phyloP scores from a whole-genome alignment of 2,888 invertebrate genomes.

The Sesia apiformis region DNA sequence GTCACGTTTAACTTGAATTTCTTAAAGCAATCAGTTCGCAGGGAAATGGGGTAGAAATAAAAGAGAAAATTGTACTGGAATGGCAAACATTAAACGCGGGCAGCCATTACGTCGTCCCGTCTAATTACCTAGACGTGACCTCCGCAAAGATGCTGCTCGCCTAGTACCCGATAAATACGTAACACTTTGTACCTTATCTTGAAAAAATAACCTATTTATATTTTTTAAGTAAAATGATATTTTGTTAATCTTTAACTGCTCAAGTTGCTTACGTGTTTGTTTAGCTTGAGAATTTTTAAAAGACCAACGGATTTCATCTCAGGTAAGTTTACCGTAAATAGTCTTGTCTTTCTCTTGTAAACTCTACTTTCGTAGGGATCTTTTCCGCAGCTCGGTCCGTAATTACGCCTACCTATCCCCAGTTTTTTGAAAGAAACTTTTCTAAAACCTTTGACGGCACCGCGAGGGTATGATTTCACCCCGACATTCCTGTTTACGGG shows the following conservation, averaged over 20 bases:
- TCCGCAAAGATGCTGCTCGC: constrained; percentile 5
- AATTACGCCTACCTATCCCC: constrained; percentile 10
- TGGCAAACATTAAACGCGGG: too few species aligned
- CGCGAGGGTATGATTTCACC: constrained; percentile 12
- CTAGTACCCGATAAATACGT: neutral
- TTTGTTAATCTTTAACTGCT: too few species aligned
- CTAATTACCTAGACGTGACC: constrained; percentile 16
- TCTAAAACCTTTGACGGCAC: constrained; percentile 14
- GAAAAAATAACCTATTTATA: neutral
- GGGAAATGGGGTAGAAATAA: too few species aligned
- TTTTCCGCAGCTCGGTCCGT: constrained; percentile 2
- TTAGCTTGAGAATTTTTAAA: too few species aligned
- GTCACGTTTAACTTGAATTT: too few species aligned
- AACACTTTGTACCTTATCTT: neutral
- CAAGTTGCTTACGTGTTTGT: too few species aligned
- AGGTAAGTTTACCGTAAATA: neutral
- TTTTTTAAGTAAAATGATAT: too few species aligned
- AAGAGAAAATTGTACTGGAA: too few species aligned
- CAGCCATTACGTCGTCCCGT: constrained; percentile 9
- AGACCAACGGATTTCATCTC: too few species aligned
- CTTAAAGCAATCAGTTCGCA: too few species aligned
- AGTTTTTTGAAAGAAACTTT: constrained; percentile 9
- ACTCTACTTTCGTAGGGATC: neutral
- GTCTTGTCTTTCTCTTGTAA: neutral
- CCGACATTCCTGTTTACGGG: constrained; percentile 11